Evolutionary conservation across 1,140 invertebrate species (phyloP).

Genomic region (Aphidius ervi): DNA sequence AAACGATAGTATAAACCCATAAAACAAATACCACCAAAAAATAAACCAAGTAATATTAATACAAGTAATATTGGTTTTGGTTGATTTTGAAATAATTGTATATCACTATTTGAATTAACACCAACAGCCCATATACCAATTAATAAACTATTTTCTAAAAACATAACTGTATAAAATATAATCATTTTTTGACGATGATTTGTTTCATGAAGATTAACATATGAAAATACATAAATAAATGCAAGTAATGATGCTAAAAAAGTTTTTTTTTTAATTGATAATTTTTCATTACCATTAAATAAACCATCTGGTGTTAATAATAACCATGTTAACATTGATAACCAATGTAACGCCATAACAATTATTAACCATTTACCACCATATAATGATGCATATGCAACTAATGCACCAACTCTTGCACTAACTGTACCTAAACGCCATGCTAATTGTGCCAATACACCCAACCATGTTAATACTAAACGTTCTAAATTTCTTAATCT

Average conservation of each 20-base stretch:
- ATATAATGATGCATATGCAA: constrained; percentile 82
- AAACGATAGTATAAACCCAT: constrained; percentile 82
- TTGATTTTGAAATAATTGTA: constrained; percentile 36
- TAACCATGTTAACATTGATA: constrained; percentile 81
- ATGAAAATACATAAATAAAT: constrained; percentile 86
- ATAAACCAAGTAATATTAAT: constrained; percentile 56
- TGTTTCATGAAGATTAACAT: constrained; percentile 79
- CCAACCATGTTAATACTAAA: constrained; percentile 82
- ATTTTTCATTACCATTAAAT: constrained; percentile 72
- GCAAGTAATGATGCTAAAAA: constrained; percentile 72
- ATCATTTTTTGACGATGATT: constrained; percentile 78
- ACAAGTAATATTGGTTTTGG: constrained; percentile 56
- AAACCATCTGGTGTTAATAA: constrained; percentile 75
- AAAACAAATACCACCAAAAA: constrained; percentile 73
- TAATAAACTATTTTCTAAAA: constrained; percentile 78
- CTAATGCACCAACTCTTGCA: constrained; percentile 73
- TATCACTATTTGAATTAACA: constrained; percentile 38
- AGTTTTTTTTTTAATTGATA: constrained; percentile 62
- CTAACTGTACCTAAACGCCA: constrained; percentile 85
- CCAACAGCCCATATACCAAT: constrained; percentile 70
- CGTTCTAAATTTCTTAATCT: constrained; percentile 74
- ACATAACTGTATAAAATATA: constrained; percentile 88
- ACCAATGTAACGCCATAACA: constrained; percentile 73
- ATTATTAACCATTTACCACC: constrained; percentile 65
- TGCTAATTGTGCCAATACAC: constrained; percentile 71